Evolutionary conservation across 1,140 invertebrate genomes (phyloP), one percentile per base, ranked within the genome.

Genomic region (Steinernema khuongi): DNA sequence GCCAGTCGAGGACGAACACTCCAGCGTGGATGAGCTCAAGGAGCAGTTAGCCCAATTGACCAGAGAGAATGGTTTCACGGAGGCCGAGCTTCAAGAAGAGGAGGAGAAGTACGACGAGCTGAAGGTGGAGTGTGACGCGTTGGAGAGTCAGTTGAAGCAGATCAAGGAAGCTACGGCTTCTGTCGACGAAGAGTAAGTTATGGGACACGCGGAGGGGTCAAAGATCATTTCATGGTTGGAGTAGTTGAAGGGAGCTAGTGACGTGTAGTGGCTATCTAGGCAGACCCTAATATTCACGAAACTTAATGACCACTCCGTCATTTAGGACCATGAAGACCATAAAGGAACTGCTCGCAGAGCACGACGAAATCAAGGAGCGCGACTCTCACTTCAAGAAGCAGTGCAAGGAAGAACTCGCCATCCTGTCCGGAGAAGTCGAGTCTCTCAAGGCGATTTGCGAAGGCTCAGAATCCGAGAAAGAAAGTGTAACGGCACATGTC

Each of bases 321-420:
- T 70, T 32, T 60, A 44, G 43, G 29, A 41, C 69, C 0, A 26
- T 69, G n/a, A 68, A 17, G 30, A 14, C 71, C 14, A 19, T 32
- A 26, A 74, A 68, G 74, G 86, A 88, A 50, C 85, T 92, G 76
- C 87, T 93, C 11, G 87, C 88, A 1, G 86, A 91, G 76, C 90
- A 92, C 82, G 91, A 93, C 79, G 89, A 88, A 77, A 85, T 93
- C 11, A 91, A 91, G 81, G 87, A 89, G 73, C 89, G 91, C 83
- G 92, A 93, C 81, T 86, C 87, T 18, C 88, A 90, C 79, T 93
- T 92, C 81, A 90, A 90, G 74, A 90, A 91, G 72, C 89, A 91
- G 73, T 94, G 92, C 80, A 90, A 90, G 80, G 83, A 86, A 76
- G 86, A 88, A 75, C 84, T 87, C 81, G 81, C 77, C 0, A 41